Percentiles rank a stretch among this genome's conserved stretches.
Conservation (phyloP, 1,140 invertebrate genomes). For the Apis mellifera region DNA sequence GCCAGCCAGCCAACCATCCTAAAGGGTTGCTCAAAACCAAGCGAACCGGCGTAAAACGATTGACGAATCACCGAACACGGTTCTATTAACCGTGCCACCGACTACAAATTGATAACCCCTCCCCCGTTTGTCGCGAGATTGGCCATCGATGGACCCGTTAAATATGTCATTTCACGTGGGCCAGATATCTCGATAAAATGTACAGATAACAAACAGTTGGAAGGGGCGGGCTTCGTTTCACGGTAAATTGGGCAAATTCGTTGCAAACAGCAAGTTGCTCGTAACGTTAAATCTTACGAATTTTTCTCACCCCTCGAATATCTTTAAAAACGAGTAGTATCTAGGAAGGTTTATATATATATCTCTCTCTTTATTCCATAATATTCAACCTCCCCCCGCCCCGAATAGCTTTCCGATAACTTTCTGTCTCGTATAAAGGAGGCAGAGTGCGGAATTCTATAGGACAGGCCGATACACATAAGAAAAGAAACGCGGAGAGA, state of each 20-base stretch:
- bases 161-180: neutral
- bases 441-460: slow-evolving; percentile 20
- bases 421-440: slow-evolving; percentile 34
- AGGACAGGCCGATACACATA: slow-evolving; percentile 3
- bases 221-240: neutral
- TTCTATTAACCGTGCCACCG: neutral
- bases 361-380: neutral
- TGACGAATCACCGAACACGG: neutral
- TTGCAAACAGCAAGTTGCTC: no score
- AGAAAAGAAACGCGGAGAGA: slow-evolving; percentile 37
- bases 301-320: neutral
- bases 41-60: neutral
- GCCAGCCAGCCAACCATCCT: neutral
- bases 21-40: slow-evolving; percentile 25
- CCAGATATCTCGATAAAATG: neutral
- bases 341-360: no score
- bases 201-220: neutral
- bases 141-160: neutral
- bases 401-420: slow-evolving; percentile 49
- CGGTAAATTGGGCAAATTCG: slow-evolving; percentile 1
- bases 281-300: neutral
- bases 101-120: slow-evolving; percentile 9
- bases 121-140: neutral
- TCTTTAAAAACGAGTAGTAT: neutral
- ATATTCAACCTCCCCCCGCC: slow-evolving; percentile 19